These are phyloP conservation scores for Anser cygnoides DNA, from an alignment of 2,113 vertebrate genomes.

Conservation along the genomic window DNA sequence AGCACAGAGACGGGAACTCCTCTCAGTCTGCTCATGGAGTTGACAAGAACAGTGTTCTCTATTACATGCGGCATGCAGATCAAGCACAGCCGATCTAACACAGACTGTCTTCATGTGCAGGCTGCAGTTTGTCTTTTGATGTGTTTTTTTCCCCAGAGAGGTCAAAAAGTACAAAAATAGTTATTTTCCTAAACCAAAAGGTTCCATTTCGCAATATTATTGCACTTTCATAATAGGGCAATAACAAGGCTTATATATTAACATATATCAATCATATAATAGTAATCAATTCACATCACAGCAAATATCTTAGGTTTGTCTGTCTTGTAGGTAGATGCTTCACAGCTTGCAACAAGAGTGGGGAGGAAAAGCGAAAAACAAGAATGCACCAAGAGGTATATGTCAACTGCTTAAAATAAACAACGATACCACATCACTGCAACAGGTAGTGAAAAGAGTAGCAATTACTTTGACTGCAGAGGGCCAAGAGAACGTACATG, in stretches of 20 bases:
- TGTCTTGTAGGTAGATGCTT: not conserved
- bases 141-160: not conserved
- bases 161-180: not conserved
- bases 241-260: not conserved
- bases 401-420: not conserved
- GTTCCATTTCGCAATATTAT: not conserved
- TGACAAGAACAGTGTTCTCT: not conserved
- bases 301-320: not conserved
- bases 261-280: not conserved
- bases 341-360: not conserved
- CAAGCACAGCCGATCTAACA: not conserved
- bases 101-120: not conserved
- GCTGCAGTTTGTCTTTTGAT: not conserved
- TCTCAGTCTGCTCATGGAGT: not conserved
- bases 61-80: not conserved
- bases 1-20: not conserved
- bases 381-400: not conserved
- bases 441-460: not conserved
- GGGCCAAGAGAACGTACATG: rapidly evolving
- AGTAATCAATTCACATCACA: not conserved
- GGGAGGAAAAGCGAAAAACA: not conserved
- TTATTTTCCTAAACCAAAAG: not conserved
- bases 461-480: not conserved
- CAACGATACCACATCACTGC: not conserved
- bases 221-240: not conserved